phyloP scores from a whole-genome alignment of 37 sponge, comb jelly and placozoan species.

The Agelas oroides region DNA sequence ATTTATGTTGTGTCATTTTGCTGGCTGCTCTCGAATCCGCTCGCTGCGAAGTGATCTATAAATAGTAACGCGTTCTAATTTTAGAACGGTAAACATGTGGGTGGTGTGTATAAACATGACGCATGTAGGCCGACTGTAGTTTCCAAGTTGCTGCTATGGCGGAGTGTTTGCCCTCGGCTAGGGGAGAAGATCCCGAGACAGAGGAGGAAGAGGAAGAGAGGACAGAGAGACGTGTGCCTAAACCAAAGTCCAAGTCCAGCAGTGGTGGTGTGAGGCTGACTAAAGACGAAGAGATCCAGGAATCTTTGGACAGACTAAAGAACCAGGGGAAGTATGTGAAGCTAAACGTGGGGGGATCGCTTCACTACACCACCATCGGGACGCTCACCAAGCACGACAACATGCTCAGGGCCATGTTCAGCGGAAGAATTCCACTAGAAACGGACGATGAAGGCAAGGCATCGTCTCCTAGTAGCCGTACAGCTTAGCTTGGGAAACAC shows the following conservation, averaged over 20 bases:
- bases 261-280: not conserved
- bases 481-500: too few relatives aligned
- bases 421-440: slow-evolving; percentile 91
- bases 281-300: slow-evolving; percentile 58
- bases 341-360: slow-evolving; percentile 94
- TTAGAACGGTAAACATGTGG: not conserved
- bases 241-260: slow-evolving; percentile 1
- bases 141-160: not conserved
- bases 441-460: slow-evolving; percentile 91
- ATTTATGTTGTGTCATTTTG: too few relatives aligned
- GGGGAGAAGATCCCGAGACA: not conserved
- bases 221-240: not conserved
- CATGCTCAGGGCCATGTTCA: slow-evolving; percentile 99
- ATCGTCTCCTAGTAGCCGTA: not conserved
- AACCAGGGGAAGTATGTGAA: slow-evolving; percentile 87
- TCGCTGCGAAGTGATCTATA: slow-evolving; percentile 11
- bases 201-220: not conserved
- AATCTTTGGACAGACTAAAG: slow-evolving; percentile 49
- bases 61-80: slow-evolving; percentile 13
- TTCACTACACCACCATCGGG: slow-evolving; percentile 90
- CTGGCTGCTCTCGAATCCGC: not conserved
- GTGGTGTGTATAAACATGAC: not conserved
- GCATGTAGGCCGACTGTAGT: not conserved
- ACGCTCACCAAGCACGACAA: slow-evolving; percentile 94
- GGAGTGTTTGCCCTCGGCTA: not conserved